Percentiles rank a stretch among this genome's conserved stretches.
Evolutionary conservation across 2,797 vertebrate species (phyloP).

Genomic region (Pangasius mekongensis): DNA sequence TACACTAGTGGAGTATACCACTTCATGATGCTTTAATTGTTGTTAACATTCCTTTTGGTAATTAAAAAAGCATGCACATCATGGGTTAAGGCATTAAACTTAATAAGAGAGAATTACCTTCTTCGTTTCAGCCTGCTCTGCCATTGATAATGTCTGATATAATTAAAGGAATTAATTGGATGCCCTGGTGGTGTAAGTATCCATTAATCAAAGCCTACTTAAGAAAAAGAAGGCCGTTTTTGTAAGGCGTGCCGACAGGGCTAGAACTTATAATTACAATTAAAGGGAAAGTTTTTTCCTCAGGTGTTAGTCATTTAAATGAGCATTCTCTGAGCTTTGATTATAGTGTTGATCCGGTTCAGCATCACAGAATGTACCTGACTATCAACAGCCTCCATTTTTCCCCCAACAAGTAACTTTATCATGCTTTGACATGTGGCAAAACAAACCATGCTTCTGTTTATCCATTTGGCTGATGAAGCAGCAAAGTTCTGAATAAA

Average conservation of each 20-base stretch:
- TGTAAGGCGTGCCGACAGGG: conserved; percentile 13
- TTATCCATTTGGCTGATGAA: conserved; percentile 36
- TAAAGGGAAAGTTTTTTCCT: not conserved
- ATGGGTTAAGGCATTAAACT: conserved; percentile 56
- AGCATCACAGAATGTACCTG: not conserved
- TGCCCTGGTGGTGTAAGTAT: conserved; percentile 53
- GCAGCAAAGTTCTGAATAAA: conserved; percentile 37
- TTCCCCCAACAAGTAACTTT: conserved; percentile 8
- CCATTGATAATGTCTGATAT: conserved; percentile 61
- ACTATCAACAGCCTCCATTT: not conserved
- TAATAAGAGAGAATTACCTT: conserved; percentile 60
- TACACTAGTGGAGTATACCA: conserved; percentile 10
- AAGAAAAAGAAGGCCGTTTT: conserved; percentile 36
- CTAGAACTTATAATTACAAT: conserved; percentile 27
- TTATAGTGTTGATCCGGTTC: not conserved
- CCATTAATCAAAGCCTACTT: conserved; percentile 59
- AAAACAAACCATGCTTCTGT: conserved; percentile 24
- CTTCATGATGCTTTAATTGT: conserved; percentile 48
- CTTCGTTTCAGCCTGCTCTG: conserved; percentile 51
- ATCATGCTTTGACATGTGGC: conserved; percentile 23
- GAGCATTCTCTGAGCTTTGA: not conserved
- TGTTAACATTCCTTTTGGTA: conserved; percentile 51
- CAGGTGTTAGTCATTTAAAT: conserved; percentile 15
- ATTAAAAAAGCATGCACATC: conserved; percentile 57
- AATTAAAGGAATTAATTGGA: conserved; percentile 62